phyloP scores from a whole-genome alignment of 2,797 vertebrate genomes.

The Loriculus beryllinus region DNA sequence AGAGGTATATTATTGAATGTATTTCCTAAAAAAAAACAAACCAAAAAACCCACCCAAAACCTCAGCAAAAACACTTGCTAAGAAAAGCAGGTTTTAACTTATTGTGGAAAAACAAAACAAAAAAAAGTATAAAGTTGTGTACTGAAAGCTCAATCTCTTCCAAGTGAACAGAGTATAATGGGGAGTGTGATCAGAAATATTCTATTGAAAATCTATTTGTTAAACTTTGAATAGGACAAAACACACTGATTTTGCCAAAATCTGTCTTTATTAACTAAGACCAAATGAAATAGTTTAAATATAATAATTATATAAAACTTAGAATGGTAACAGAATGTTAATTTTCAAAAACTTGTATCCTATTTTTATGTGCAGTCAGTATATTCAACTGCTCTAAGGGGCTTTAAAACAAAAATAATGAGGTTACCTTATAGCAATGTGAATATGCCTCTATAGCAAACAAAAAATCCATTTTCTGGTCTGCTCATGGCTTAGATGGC shows the following conservation, averaged over 20 bases:
- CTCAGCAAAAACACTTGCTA: neutral
- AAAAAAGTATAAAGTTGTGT: too few species aligned
- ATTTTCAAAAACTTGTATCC: neutral
- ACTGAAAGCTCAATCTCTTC: neutral
- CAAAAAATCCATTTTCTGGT: slow-evolving; percentile 15
- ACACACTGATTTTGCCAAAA: neutral
- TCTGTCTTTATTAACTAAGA: neutral
- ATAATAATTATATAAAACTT: neutral
- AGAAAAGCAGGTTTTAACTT: neutral
- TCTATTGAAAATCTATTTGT: neutral
- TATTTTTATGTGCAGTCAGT: neutral
- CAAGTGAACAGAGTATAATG: neutral
- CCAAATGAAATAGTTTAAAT: neutral
- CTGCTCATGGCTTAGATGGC: neutral
- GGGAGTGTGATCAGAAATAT: neutral
- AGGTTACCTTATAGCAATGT: neutral
- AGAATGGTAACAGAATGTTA: neutral
- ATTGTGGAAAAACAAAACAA: neutral
- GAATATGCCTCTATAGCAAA: neutral
- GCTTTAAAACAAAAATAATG: neutral
- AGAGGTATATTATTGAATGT: neutral
- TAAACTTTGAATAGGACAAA: neutral
- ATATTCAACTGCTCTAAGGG: neutral
- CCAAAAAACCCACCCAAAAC: neutral
- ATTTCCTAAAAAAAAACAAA: neutral